phyloP scores from a whole-genome alignment of 2,113 vertebrate genomes.

The Oreochromis tanganicae region DNA sequence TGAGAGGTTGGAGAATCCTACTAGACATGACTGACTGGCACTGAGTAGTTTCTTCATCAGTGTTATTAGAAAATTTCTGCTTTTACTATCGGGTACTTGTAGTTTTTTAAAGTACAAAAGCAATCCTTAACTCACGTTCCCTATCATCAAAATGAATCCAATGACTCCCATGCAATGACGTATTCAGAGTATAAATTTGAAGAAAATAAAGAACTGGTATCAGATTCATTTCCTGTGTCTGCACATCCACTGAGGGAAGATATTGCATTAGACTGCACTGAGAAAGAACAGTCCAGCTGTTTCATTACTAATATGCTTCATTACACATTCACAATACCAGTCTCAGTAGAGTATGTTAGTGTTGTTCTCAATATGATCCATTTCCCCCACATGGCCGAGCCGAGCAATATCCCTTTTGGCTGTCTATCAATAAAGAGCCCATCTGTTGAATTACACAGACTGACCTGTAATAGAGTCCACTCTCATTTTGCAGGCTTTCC shows the following conservation, averaged over 20 bases:
- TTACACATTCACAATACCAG: not conserved
- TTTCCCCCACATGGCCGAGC: not conserved
- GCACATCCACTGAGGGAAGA: not conserved
- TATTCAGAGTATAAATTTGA: not conserved
- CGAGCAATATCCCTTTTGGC: not conserved
- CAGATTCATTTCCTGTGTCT: not conserved
- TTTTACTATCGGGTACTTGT: not conserved
- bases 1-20: not conserved
- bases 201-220: not conserved
- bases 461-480: conserved; percentile 68
- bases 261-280: not conserved
- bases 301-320: not conserved
- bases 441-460: not conserved
- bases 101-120: not conserved
- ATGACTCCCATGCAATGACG: not conserved
- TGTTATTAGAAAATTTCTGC: not conserved
- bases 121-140: not conserved
- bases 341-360: not conserved
- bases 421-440: not conserved
- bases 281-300: not conserved
- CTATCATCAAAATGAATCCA: not conserved
- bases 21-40: not conserved
- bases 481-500: conserved; percentile 50
- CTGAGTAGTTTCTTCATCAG: not conserved
- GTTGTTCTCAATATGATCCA: not conserved